Percentiles rank a stretch among this genome's conserved stretches.
Conservation (phyloP, 2,797 vertebrate species). For the Nasua narica region DNA sequence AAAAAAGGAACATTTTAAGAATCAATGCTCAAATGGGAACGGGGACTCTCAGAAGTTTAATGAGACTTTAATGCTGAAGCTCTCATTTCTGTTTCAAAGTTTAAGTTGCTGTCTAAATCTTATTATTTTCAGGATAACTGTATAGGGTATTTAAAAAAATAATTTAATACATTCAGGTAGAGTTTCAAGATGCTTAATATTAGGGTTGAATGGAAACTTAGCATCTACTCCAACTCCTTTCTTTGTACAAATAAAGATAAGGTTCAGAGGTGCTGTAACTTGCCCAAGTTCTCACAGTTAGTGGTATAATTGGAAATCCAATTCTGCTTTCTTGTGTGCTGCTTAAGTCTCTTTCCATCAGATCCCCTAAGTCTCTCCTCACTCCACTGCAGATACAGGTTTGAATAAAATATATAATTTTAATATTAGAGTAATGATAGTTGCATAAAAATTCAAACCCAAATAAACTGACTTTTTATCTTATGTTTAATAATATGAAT, state of each 20-base stretch:
- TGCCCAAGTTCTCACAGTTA: neutral
- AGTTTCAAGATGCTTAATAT: neutral
- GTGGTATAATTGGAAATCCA: neutral
- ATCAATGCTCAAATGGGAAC: neutral
- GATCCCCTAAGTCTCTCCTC: neutral
- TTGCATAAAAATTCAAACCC: neutral
- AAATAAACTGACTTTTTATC: neutral
- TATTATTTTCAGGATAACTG: neutral
- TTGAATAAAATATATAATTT: neutral
- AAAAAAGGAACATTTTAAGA: neutral
- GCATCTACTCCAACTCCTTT: fast-evolving
- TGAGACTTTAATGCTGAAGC: neutral
- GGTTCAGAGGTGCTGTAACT: neutral
- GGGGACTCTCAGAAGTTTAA: neutral
- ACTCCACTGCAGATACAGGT: neutral
- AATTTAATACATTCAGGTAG: neutral
- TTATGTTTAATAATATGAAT: neutral
- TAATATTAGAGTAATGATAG: neutral
- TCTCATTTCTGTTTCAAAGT: neutral
- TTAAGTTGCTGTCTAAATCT: neutral
- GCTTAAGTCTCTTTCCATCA: neutral
- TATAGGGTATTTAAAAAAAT: neutral
- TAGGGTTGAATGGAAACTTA: neutral
- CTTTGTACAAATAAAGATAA: neutral
- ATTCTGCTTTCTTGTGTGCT: neutral